phyloP scores from a whole-genome alignment of 2,113 vertebrate genomes.

The Tyto alba region DNA sequence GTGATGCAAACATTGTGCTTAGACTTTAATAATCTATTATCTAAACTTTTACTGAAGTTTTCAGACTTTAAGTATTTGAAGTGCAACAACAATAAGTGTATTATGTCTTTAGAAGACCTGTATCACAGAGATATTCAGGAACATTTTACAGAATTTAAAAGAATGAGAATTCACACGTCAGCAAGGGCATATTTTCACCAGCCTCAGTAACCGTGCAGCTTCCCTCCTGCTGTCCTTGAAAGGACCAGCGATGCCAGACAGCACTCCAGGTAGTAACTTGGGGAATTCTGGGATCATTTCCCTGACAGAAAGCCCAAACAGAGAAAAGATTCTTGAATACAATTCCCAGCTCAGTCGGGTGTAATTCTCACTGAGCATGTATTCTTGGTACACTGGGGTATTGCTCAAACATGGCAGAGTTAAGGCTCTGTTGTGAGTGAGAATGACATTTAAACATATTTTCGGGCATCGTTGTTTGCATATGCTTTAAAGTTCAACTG shows the following conservation, averaged over 20 bases:
- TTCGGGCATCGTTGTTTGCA: not conserved
- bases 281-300: not conserved
- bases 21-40: not conserved
- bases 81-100: not conserved
- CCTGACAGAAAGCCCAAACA: not conserved
- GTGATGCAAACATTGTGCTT: not conserved
- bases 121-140: not conserved
- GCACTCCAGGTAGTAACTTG: not conserved
- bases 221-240: not conserved
- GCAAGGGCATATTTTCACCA: not conserved
- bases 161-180: not conserved
- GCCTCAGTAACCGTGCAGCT: not conserved
- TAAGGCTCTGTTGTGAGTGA: not conserved
- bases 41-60: not conserved
- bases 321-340: not conserved
- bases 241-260: not conserved
- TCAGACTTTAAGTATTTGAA: not conserved
- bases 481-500: not conserved
- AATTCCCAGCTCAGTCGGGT: not conserved
- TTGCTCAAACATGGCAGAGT: not conserved
- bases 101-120: not conserved
- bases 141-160: not conserved
- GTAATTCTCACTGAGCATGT: not conserved
- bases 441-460: constrained; percentile 8
- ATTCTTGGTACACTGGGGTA: not conserved